Evolutionary conservation across 2,113 vertebrate genomes (phyloP).

Genomic region (Lamprotornis superbus): DNA sequence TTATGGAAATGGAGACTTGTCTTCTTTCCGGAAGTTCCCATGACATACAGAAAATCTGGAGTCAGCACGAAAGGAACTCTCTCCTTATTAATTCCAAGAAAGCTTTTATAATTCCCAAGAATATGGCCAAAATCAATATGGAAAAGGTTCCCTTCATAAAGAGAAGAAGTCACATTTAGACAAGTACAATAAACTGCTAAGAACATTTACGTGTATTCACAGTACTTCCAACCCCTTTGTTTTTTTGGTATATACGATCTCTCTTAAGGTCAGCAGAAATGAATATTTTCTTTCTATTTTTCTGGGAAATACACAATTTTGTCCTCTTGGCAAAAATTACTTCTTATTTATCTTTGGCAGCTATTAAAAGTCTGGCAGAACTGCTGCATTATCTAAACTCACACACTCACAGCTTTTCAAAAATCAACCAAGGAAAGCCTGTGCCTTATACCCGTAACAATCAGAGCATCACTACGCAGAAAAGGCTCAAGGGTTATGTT

Average conservation of each 20-base stretch:
- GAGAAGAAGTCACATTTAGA: slow-evolving; percentile 28
- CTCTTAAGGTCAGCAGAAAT: neutral
- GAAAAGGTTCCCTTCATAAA: slow-evolving; percentile 90
- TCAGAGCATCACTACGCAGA: neutral
- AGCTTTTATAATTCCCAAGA: slow-evolving; percentile 99
- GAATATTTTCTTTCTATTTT: neutral
- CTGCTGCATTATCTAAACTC: neutral
- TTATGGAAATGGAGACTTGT: slow-evolving; percentile 92
- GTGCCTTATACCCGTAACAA: neutral
- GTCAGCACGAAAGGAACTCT: slow-evolving; percentile 97
- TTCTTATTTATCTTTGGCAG: neutral
- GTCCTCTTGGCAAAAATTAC: neutral
- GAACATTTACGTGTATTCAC: neutral
- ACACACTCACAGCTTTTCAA: neutral
- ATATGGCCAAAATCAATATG: slow-evolving; percentile 99
- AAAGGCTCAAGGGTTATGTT: neutral
- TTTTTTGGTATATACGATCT: neutral
- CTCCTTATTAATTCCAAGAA: slow-evolving; percentile 97
- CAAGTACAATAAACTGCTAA: neutral
- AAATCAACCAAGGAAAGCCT: neutral
- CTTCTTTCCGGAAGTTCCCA: slow-evolving; percentile 95
- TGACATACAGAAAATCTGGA: slow-evolving; percentile 96
- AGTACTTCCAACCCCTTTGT: neutral
- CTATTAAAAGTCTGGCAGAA: neutral
- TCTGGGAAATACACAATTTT: neutral